Conservation (phyloP, 35 echinoderm and acorn worm species). For the Heliocidaris erythrogramma region DNA sequence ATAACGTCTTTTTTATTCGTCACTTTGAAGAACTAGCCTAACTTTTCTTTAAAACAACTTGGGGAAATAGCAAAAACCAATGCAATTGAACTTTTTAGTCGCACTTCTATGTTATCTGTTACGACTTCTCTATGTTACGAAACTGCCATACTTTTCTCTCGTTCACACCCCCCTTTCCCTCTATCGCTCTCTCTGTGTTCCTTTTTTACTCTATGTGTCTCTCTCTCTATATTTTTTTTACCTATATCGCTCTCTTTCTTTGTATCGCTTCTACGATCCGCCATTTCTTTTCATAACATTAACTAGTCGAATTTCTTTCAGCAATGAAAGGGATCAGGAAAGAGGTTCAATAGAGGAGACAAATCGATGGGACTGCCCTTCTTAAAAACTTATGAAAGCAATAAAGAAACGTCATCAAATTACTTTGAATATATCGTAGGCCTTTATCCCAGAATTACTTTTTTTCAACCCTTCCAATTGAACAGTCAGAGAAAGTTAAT, state of each 20-base stretch:
- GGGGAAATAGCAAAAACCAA: no score
- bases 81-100: no score
- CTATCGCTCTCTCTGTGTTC: background rate
- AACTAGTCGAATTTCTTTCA: background rate
- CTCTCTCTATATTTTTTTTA: background rate
- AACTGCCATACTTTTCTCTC: background rate
- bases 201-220: no score
- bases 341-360: background rate
- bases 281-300: no score
- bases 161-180: background rate
- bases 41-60: no score
- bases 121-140: no score
- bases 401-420: background rate
- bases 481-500: no score
- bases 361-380: background rate
- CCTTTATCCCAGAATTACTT: no score
- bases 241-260: background rate
- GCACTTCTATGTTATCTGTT: no score
- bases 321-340: background rate
- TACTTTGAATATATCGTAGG: background rate
- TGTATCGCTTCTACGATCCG: background rate
- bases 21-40: background rate
- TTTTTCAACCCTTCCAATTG: no score
- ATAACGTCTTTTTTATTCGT: background rate
- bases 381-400: background rate